Evolutionary conservation across 2,888 invertebrate species (phyloP).

Genomic region (Cephus spinipes): DNA sequence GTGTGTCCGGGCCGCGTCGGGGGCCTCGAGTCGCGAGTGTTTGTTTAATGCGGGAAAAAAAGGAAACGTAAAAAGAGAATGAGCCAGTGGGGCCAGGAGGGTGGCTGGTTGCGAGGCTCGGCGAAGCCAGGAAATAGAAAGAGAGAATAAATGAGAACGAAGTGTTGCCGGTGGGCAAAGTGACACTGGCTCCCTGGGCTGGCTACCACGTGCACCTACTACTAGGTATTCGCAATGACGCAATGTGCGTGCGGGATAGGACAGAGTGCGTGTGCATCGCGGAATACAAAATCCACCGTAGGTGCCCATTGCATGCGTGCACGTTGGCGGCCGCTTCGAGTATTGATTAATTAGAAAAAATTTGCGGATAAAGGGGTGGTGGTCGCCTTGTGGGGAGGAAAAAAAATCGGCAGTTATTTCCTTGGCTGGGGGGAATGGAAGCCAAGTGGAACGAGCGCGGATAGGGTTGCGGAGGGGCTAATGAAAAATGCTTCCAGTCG

Average conservation of each 20-base stretch:
- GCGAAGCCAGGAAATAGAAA: neutral
- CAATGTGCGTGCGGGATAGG: neutral
- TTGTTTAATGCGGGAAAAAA: neutral
- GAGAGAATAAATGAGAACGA: neutral
- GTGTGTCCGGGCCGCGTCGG: neutral
- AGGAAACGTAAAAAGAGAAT: neutral
- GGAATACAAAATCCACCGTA: neutral
- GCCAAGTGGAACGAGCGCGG: constrained; percentile 9
- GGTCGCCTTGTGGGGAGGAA: constrained; percentile 21
- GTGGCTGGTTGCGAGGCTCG: neutral
- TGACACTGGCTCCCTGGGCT: neutral
- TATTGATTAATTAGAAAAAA: constrained; percentile 48
- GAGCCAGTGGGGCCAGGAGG: neutral
- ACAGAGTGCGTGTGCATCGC: neutral
- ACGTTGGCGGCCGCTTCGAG: constrained; percentile 22
- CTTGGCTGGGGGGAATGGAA: neutral
- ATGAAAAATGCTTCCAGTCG: neutral
- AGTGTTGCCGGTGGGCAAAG: neutral
- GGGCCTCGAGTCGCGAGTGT: neutral
- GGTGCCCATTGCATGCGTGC: neutral
- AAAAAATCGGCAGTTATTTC: constrained; percentile 26
- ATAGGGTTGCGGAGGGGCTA: constrained; percentile 18
- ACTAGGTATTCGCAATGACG: neutral
- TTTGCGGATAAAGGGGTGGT: constrained; percentile 16
- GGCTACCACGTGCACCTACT: neutral